phyloP scores from a whole-genome alignment of 2,797 vertebrate genomes.

The Falco peregrinus region DNA sequence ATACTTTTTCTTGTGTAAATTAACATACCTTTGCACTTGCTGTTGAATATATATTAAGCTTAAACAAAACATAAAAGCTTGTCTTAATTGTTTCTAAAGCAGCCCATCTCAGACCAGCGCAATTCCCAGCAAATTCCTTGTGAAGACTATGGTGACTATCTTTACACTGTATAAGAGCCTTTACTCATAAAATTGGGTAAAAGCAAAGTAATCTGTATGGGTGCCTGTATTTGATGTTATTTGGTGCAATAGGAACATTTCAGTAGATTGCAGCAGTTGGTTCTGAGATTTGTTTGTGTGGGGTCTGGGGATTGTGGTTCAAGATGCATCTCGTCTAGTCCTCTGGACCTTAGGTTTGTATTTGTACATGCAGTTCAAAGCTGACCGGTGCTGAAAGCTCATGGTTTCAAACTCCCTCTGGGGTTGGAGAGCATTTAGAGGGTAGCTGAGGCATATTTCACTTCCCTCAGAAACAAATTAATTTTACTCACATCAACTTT shows the following conservation, averaged over 20 bases:
- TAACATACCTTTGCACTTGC: neutral
- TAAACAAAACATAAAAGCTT: neutral
- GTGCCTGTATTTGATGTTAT: neutral
- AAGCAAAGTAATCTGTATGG: neutral
- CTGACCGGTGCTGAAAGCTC: neutral
- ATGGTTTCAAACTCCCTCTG: neutral
- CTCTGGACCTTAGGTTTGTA: neutral
- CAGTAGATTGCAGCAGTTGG: neutral
- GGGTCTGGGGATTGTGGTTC: neutral
- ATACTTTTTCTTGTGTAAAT: neutral
- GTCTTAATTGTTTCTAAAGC: neutral
- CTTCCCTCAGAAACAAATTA: neutral
- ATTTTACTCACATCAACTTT: neutral
- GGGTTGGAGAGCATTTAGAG: neutral
- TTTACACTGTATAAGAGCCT: neutral
- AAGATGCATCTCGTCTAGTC: neutral
- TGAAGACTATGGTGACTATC: neutral
- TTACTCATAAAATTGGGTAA: neutral
- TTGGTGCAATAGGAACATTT: neutral
- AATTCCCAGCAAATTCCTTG: neutral
- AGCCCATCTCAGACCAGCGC: neutral
- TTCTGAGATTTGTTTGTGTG: neutral
- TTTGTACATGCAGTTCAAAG: neutral
- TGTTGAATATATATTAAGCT: neutral
- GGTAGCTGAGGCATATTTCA: neutral